These are phyloP conservation scores for Argyrosomus japonicus DNA, from an alignment of 2,113 vertebrate genomes.

Conservation along the genomic window DNA sequence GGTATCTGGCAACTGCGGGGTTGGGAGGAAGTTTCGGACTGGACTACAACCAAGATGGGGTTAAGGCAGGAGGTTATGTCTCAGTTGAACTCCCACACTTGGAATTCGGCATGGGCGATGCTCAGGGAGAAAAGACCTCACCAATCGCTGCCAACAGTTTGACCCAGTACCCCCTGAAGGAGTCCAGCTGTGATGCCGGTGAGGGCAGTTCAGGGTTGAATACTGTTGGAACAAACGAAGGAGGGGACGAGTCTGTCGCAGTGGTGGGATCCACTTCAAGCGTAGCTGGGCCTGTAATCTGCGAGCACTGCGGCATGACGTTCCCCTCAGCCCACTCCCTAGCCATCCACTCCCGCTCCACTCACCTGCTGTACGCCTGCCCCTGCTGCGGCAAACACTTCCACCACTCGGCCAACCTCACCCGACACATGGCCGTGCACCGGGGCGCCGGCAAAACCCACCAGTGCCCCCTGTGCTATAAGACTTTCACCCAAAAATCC, in stretches of 20 bases:
- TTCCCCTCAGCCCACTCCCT: conserved; percentile 91
- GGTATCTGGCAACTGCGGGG: conserved; percentile 77
- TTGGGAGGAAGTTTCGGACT: conserved; percentile 73
- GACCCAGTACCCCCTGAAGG: conserved; percentile 73
- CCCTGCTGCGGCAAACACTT: conserved; percentile 96
- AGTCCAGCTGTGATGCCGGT: conserved; percentile 42
- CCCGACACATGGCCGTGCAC: conserved; percentile 94
- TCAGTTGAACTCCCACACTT: conserved; percentile 65
- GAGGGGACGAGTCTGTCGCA: conserved; percentile 81
- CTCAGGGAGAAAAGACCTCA: conserved; percentile 59
- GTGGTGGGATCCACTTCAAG: conserved; percentile 85
- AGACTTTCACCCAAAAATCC: conserved; percentile 95
- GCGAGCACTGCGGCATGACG: conserved; percentile 89
- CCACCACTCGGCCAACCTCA: conserved; percentile 93
- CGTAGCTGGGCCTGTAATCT: conserved; percentile 80
- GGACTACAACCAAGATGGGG: conserved; percentile 75
- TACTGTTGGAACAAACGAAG: conserved; percentile 63
- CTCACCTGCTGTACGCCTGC: conserved; percentile 91
- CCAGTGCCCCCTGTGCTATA: conserved; percentile 91
- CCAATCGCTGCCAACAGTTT: conserved; percentile 51
- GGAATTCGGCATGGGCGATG: conserved; percentile 65
- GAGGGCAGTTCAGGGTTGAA: conserved; percentile 77
- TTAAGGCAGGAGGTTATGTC: conserved; percentile 65
- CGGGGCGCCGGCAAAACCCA: conserved; percentile 88
- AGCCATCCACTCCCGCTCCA: conserved; percentile 89